Percentiles rank a stretch among this genome's conserved stretches.
Evolutionary conservation across 2,113 vertebrate species (phyloP).

Genomic region (Sapayoa aenigma): DNA sequence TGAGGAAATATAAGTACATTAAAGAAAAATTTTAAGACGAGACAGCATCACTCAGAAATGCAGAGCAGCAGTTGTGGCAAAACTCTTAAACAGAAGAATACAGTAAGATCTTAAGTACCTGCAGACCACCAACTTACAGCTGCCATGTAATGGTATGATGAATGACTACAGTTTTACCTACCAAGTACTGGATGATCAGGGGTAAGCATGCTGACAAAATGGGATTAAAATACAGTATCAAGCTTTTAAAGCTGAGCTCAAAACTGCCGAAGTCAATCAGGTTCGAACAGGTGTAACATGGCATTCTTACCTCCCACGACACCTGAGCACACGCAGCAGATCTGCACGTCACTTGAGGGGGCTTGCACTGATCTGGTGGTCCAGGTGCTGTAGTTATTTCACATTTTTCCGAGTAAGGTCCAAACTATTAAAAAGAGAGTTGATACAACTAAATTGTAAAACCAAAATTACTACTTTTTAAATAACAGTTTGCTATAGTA

Average conservation of each 20-base stretch:
- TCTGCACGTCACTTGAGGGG: slow-evolving; percentile 84
- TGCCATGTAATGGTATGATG: neutral
- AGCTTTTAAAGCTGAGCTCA: neutral
- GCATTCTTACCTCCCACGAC: slow-evolving; percentile 90
- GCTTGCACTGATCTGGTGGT: slow-evolving; percentile 87
- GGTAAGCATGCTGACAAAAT: neutral
- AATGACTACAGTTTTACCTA: neutral
- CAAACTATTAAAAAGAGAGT: slow-evolving; percentile 76
- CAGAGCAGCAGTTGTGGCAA: neutral
- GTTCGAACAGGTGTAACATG: neutral
- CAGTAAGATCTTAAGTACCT: neutral
- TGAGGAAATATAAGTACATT: neutral
- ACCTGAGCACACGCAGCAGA: slow-evolving; percentile 90
- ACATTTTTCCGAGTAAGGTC: slow-evolving; percentile 88
- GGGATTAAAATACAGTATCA: neutral
- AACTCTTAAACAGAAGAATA: neutral
- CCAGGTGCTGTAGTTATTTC: slow-evolving; percentile 91
- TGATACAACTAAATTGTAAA: neutral
- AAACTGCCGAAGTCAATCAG: neutral
- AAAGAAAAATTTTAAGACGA: neutral
- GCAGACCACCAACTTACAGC: neutral
- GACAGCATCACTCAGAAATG: neutral
- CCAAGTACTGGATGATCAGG: neutral
- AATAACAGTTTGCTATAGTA: neutral
- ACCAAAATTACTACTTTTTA: neutral